Percentiles rank a stretch among this genome's conserved stretches.
Conservation (phyloP, 2,888 invertebrate species). For the Tenthredo scrophulariae region DNA sequence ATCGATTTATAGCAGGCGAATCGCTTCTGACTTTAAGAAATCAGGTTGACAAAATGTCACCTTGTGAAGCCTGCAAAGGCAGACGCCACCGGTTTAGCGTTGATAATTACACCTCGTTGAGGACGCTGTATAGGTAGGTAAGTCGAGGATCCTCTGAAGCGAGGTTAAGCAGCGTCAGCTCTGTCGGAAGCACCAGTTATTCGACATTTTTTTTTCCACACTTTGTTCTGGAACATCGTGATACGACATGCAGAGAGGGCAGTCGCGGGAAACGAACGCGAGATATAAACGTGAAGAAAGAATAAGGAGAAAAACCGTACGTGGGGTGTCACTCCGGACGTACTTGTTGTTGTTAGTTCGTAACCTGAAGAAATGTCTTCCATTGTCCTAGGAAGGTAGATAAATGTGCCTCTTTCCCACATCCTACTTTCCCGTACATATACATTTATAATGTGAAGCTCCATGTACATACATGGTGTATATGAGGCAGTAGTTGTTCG, state of each 20-base stretch:
- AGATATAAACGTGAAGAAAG: background rate
- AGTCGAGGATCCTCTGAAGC: constrained; percentile 36
- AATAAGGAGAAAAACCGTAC: background rate
- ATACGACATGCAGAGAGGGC: constrained; percentile 35
- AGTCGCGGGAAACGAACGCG: background rate
- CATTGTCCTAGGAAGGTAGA: constrained; percentile 41
- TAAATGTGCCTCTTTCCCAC: constrained; percentile 5
- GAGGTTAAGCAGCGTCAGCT: constrained; percentile 51
- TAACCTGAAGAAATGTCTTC: constrained; percentile 31
- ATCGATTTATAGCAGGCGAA: background rate
- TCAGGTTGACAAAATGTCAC: background rate
- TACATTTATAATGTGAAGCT: no score
- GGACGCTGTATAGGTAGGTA: constrained; percentile 2
- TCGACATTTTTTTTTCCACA: constrained; percentile 28
- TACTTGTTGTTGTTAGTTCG: constrained; percentile 18
- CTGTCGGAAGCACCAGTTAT: constrained; percentile 43
- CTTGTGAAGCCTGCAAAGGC: background rate
- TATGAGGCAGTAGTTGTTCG: background rate
- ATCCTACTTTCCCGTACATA: background rate
- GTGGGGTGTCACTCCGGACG: background rate
- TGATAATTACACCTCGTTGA: constrained; percentile 43
- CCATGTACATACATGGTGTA: background rate
- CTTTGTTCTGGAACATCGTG: constrained; percentile 38
- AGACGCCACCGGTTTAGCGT: constrained; percentile 23
- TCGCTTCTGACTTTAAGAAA: background rate